Evolutionary conservation across 2,113 vertebrate species (phyloP), one percentile per base, ranked within the genome.

Genomic region (Hylia prasina): DNA sequence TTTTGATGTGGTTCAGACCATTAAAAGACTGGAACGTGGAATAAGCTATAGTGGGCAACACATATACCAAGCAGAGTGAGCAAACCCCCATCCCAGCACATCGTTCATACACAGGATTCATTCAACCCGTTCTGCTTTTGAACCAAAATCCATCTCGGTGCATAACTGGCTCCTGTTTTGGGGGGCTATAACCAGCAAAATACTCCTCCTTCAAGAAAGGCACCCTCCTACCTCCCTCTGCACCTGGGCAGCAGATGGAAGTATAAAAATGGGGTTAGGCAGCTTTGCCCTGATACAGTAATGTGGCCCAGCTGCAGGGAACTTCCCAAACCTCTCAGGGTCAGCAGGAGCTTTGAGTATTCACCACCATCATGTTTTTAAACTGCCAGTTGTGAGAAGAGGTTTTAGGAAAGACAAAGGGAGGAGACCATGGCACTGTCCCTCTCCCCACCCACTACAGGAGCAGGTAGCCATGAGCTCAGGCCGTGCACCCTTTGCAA

Each of bases 231-330:
- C 28, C 7, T 1, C 4, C 6, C 64, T 30, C 53, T 18, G 8
- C 37, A 23, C 17, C 22, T 6, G 5, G 28, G 27, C n/a, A 13
- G 6, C 1, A 13, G 47, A 22, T 2, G 21, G 23, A 16, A 23
- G 9, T 61, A 48, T 39, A 39, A 40, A 47, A 30, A 60, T 0
- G 7, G 63, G 39, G 57, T 47, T 3, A 22, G 40, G 1, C 4
- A 2, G 53, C 47, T 73, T 70, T 54, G 48, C 40, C 48, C 35
- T 6, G 17, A 11, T 33, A 33, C 7, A 37, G 30, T 25, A 18
- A 54, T 1, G 1, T 0, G 3, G 33, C 39, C 65, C 4, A 3
- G 84, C 84, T 61, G 68, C 5, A 1, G 31, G 61, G n/a, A 80
- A 47, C 44, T 27, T 79, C 82, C 66, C 40, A 50, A 35, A 76